These are phyloP conservation scores for Hippolais icterina DNA, from an alignment of 2,113 vertebrate species.

Conservation along the genomic window DNA sequence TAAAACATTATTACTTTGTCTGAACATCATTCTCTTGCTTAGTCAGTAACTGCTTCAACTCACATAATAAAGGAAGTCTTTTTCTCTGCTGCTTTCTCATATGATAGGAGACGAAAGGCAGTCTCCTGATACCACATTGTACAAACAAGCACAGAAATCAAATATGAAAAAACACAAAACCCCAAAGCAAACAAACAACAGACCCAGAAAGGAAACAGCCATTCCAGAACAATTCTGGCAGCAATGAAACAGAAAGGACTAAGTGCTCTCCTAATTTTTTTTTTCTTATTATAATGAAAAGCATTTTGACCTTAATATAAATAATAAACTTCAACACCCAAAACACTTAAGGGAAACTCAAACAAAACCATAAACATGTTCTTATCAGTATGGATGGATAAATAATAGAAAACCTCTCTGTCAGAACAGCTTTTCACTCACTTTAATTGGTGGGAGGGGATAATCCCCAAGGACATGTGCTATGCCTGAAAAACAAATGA, in stretches of 20 bases:
- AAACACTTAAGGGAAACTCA: not conserved
- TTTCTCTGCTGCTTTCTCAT: conserved; percentile 19
- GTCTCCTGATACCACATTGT: conserved; percentile 41
- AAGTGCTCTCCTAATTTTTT: not conserved
- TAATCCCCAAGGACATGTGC: not conserved
- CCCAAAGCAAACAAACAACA: not conserved
- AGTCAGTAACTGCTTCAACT: conserved; percentile 21
- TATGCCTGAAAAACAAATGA: not conserved
- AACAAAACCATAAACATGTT: not conserved
- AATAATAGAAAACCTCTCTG: not conserved
- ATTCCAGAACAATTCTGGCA: not conserved
- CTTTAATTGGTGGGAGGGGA: not conserved
- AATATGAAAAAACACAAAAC: conserved; percentile 26
- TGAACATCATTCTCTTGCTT: not conserved
- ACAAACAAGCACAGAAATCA: conserved; percentile 54
- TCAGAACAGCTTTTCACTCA: not conserved
- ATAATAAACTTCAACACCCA: not conserved
- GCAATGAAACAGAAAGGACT: not conserved
- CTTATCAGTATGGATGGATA: not conserved
- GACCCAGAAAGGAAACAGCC: not conserved
- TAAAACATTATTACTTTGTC: conserved; percentile 28
- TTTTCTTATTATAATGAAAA: not conserved
- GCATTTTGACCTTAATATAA: not conserved
- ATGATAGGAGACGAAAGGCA: not conserved
- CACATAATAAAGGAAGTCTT: conserved; percentile 42